Conservation (phyloP, 2,888 invertebrate genomes). For the Protula sp. region DNA sequence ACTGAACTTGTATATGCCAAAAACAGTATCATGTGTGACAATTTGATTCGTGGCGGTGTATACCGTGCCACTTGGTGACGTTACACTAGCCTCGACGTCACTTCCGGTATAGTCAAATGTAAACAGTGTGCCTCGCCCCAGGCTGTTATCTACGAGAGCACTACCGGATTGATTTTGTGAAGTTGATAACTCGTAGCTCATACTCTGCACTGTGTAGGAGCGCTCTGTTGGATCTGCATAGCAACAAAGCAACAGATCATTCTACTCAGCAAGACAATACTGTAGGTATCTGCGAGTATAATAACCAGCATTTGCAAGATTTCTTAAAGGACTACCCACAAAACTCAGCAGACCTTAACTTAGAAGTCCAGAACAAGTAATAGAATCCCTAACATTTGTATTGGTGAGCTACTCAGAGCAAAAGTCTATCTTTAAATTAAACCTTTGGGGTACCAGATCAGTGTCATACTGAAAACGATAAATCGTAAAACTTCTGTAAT, state of each 20-base stretch:
- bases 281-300: too few species aligned
- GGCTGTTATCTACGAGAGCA: slow-evolving; percentile 58
- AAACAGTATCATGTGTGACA: slow-evolving; percentile 4
- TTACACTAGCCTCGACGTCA: slow-evolving; percentile 3
- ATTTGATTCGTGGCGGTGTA: not conserved
- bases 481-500: too few species aligned
- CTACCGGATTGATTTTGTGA: slow-evolving; percentile 47
- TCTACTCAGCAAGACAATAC: too few species aligned
- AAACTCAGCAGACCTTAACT: too few species aligned
- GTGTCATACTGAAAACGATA: too few species aligned
- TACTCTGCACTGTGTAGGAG: slow-evolving; percentile 7
- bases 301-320: not conserved
- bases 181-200: not conserved
- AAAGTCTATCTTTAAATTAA: too few species aligned
- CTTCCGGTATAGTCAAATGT: slow-evolving; percentile 11
- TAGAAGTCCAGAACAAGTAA: too few species aligned
- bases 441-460: too few species aligned
- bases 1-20: slow-evolving; percentile 9
- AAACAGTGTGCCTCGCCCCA: slow-evolving; percentile 42
- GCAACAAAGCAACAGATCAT: not conserved
- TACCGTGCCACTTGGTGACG: slow-evolving; percentile 9
- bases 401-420: too few species aligned
- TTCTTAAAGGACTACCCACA: too few species aligned
- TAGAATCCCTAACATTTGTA: too few species aligned
- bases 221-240: slow-evolving; percentile 11